Conservation (phyloP, 2,888 invertebrate species). For the Pandemis heparana region DNA sequence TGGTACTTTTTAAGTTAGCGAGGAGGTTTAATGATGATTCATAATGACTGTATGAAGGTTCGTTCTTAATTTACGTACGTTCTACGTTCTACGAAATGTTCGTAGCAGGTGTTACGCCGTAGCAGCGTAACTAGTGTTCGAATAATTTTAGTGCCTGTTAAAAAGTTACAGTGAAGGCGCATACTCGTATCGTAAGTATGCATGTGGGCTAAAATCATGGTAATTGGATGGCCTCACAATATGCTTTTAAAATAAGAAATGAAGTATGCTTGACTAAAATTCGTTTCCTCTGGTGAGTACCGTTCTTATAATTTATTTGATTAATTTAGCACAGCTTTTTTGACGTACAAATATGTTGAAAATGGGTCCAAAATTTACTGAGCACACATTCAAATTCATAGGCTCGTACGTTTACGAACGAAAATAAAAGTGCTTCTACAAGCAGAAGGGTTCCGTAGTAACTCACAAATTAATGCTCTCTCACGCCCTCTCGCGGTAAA, state of each 20-base stretch:
- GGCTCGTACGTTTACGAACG: not conserved
- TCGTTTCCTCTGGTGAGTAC: too few relatives aligned
- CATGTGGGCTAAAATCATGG: not conserved
- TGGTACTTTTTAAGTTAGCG: not conserved
- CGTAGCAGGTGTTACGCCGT: conserved; percentile 31
- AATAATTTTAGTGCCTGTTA: conserved; percentile 1
- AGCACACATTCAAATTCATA: too few relatives aligned
- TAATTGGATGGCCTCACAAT: not conserved
- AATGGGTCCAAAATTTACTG: too few relatives aligned
- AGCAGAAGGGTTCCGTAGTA: not conserved
- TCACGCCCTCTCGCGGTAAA: conserved; percentile 48
- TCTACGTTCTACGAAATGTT: conserved; percentile 16
- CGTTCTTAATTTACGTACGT: not conserved
- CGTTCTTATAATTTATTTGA: too few relatives aligned
- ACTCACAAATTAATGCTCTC: conserved; percentile 47
- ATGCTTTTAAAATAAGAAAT: too few relatives aligned
- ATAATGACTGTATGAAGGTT: conserved; percentile 19
- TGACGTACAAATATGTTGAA: too few relatives aligned
- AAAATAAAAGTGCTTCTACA: conserved; percentile 6
- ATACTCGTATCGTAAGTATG: not conserved
- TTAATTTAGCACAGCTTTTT: too few relatives aligned
- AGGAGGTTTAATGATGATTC: not conserved
- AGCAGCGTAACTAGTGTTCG: not conserved
- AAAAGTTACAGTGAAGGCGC: not conserved
- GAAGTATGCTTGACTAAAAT: too few relatives aligned